A percentile compares a stretch with the other conserved stretches of the same genome.
Evolutionary conservation across 2,888 invertebrate genomes (phyloP).

Genomic region (Acrobasis consociella): DNA sequence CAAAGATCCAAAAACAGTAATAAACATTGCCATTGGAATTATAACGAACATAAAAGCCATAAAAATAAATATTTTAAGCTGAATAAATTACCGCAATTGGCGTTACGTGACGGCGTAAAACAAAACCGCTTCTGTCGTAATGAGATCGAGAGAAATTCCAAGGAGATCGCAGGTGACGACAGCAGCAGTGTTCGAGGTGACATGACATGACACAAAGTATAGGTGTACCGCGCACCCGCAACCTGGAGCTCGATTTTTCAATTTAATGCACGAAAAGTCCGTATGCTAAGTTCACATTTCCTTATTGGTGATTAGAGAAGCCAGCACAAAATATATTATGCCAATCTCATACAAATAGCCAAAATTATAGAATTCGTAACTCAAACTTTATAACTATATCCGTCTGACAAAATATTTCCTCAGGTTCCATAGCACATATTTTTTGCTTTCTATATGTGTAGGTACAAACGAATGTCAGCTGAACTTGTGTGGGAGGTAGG

Average conservation of each 20-base stretch:
- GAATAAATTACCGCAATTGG: constrained; percentile 22
- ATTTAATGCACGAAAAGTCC: too few species aligned
- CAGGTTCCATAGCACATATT: too few species aligned
- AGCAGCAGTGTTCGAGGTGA: constrained; percentile 32
- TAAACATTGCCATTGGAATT: constrained; percentile 13
- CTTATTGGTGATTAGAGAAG: too few species aligned
- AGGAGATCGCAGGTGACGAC: constrained; percentile 33
- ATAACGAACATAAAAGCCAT: constrained; percentile 10
- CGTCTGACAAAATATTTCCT: too few species aligned
- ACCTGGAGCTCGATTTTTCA: not conserved
- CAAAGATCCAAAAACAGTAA: not conserved
- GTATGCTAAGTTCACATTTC: too few species aligned
- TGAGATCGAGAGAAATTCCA: constrained; percentile 45
- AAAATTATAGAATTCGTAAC: too few species aligned
- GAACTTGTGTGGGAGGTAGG: too few species aligned
- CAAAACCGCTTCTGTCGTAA: constrained; percentile 30
- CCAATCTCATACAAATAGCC: too few species aligned
- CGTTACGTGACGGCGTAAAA: constrained; percentile 22
- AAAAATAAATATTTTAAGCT: constrained; percentile 15
- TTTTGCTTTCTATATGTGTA: too few species aligned
- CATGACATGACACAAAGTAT: constrained; percentile 48
- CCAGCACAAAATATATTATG: too few species aligned
- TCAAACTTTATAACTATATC: too few species aligned
- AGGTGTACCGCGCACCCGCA: constrained; percentile 25
- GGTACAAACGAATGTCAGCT: too few species aligned